phyloP scores from a whole-genome alignment of 2,797 vertebrate species.

The Anguilla marmorata region DNA sequence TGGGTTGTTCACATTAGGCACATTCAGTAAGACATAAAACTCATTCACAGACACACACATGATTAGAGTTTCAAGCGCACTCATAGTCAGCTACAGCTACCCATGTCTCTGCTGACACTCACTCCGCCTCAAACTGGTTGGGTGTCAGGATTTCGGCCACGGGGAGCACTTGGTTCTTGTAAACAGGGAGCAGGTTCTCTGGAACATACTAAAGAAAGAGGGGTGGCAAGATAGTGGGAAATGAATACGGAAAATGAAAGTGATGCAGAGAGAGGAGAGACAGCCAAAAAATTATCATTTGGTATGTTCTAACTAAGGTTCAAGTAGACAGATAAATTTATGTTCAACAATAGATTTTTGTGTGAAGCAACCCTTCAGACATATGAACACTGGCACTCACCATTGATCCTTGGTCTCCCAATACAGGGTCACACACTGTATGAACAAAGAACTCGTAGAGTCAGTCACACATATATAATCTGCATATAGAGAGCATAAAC shows the following conservation, averaged over 20 bases:
- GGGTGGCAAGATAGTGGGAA: not conserved
- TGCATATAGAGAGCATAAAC: not conserved
- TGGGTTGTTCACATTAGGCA: not conserved
- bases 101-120: slow-evolving; percentile 62
- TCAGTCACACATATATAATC: not conserved
- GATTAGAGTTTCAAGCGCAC: not conserved
- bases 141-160: slow-evolving; percentile 96
- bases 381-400: slow-evolving; percentile 64
- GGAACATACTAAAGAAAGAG: slow-evolving; percentile 84
- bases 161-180: slow-evolving; percentile 92
- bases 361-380: not conserved
- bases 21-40: slow-evolving; percentile 1
- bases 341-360: no score
- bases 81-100: not conserved
- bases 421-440: slow-evolving; percentile 94
- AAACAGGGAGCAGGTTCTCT: slow-evolving; percentile 90
- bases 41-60: not conserved
- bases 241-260: not conserved
- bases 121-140: slow-evolving; percentile 99
- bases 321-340: not conserved
- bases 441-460: slow-evolving; percentile 37
- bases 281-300: not conserved
- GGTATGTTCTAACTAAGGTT: not conserved
- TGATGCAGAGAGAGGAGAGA: not conserved
- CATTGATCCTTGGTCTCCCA: slow-evolving; percentile 96